Conservation (phyloP, 2,888 invertebrate genomes). For the Xestia ashworthii region DNA sequence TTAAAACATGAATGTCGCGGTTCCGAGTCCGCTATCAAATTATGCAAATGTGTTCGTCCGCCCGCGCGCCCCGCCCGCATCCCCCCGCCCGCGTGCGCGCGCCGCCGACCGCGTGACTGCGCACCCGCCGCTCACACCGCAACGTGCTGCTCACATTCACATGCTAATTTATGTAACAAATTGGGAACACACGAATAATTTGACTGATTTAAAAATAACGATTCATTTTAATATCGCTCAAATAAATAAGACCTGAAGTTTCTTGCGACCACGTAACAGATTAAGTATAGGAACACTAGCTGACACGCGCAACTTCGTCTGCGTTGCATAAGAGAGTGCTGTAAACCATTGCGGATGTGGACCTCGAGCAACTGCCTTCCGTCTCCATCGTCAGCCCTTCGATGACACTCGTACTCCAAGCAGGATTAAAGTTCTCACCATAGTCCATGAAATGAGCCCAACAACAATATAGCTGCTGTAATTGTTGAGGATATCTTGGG, state of each 20-base stretch:
- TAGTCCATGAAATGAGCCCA: no score
- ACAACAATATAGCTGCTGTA: no score
- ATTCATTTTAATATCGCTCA: slow-evolving; percentile 14
- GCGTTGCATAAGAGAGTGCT: no score
- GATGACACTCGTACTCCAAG: no score
- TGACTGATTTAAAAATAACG: slow-evolving; percentile 10
- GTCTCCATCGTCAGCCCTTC: no score
- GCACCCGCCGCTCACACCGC: slow-evolving; percentile 23
- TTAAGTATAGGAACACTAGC: not conserved
- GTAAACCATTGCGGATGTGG: no score
- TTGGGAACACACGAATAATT: slow-evolving; percentile 13
- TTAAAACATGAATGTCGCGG: slow-evolving; percentile 8
- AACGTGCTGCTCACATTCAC: slow-evolving; percentile 18
- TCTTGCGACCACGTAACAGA: not conserved
- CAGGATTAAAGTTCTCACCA: no score
- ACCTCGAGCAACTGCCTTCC: no score
- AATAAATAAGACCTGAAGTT: slow-evolving; percentile 8
- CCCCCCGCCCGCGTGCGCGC: not conserved
- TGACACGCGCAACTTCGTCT: no score
- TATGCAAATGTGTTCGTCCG: slow-evolving; percentile 1
- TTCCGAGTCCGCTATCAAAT: slow-evolving; percentile 6
- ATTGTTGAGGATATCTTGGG: no score
- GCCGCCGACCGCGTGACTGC: slow-evolving; percentile 28
- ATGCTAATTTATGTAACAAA: slow-evolving; percentile 37
- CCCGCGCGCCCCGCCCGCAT: not conserved